Conservation (phyloP, 2,113 vertebrate species). For the Romanogobio albipinnatus region DNA sequence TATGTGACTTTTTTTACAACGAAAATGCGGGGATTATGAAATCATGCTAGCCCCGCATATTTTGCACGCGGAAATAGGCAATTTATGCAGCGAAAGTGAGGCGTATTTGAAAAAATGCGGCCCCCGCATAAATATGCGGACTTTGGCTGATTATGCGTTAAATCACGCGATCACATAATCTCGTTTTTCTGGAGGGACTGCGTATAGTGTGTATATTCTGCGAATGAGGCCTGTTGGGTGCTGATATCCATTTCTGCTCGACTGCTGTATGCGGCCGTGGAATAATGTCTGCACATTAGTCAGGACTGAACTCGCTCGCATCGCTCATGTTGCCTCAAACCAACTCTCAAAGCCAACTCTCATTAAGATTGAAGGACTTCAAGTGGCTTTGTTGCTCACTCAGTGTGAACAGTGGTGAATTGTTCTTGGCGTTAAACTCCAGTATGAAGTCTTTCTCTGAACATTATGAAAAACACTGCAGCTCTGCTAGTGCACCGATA, state of each 20-base stretch:
- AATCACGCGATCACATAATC: too few species aligned
- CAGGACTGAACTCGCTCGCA: background rate
- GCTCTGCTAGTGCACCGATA: too few species aligned
- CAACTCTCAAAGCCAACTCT: background rate
- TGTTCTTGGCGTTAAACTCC: background rate
- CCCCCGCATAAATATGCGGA: too few species aligned
- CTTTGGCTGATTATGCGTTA: too few species aligned
- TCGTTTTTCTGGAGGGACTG: too few species aligned
- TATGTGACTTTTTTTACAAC: too few species aligned
- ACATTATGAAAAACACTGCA: background rate
- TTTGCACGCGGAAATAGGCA: too few species aligned
- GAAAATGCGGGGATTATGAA: too few species aligned
- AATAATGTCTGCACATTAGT: background rate
- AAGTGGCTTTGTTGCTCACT: background rate
- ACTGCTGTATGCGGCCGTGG: background rate
- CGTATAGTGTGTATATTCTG: background rate
- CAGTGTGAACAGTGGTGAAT: background rate
- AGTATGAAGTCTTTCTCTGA: background rate
- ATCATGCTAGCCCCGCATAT: too few species aligned
- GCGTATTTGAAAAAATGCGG: too few species aligned
- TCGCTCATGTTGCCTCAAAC: background rate
- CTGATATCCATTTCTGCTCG: background rate
- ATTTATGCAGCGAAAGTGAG: too few species aligned
- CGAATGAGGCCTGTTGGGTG: background rate
- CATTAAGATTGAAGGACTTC: background rate